Evolutionary conservation across 1,140 invertebrate species (phyloP), one percentile per base, ranked within the genome.

Genomic region (Drosophila trapezifrons): DNA sequence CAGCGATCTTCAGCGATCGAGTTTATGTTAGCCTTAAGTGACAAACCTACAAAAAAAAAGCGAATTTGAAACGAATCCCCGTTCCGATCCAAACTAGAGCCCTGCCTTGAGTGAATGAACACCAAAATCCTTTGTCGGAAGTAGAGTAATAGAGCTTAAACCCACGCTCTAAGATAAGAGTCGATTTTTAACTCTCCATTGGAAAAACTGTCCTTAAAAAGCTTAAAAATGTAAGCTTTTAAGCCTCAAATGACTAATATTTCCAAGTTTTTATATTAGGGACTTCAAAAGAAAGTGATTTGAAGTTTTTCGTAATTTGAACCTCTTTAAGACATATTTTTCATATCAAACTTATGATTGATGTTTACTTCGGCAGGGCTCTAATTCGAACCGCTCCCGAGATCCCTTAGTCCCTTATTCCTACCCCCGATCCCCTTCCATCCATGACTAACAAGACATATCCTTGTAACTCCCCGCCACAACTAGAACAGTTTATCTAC

Each of bases 1-100:
- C 65, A 38, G 25, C 40, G 47, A 69, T 70, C 63, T 15, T 22
- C 15, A 32, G 40, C 37, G 64, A 57, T 71, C 59, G 51, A 45
- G 18, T 29, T 75, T 89, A 89, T 82, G 84, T 84, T 89, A 89
- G 80, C 20, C 65, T 74, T 89, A 89, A 89, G 84, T 80, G 84
- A 89, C 84, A 87, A 80, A 32, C 29, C 29, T 35, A 29, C 45
- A 35, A 46, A 63, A 42, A 54, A 89, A 89, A 89, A 89, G 84
- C 84, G 77, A 89, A 89, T 87, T 87, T 89, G 80, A 89, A 89
- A 76, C 78, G 78, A 71, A 66, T 32, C 64, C 52, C 57, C 58
- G 43, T 59, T 76, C 75, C 75, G n/a, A 66, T 65, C 49, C 49
- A 29, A 20, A 35, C 29, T 52, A 52, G 49, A 52, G 49, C 29